phyloP scores from a whole-genome alignment of 2,113 vertebrate species.

The Chrysemys picta region DNA sequence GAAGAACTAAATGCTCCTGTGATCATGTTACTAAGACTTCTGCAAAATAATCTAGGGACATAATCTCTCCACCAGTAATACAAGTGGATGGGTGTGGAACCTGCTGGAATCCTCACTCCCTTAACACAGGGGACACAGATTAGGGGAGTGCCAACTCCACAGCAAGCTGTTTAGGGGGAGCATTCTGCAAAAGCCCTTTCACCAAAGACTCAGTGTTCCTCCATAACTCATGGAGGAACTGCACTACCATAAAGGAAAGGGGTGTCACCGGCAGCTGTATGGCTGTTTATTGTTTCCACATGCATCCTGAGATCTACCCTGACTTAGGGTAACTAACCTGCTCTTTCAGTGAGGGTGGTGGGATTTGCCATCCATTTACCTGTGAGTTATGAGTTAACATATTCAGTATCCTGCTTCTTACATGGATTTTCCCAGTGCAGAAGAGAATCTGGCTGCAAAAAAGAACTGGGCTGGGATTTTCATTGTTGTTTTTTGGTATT shows the following conservation, averaged over 20 bases:
- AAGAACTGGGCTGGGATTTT: not conserved
- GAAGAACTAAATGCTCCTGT: not conserved
- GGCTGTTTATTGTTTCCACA: not conserved
- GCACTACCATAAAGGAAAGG: not conserved
- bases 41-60: not conserved
- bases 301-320: not conserved
- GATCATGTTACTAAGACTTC: not conserved
- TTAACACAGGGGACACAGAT: accelerated
- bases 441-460: not conserved
- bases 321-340: not conserved
- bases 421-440: not conserved
- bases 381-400: not conserved
- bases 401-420: not conserved
- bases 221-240: not conserved
- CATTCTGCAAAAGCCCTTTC: not conserved
- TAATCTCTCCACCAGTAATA: not conserved
- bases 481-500: not conserved
- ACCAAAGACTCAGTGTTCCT: accelerated
- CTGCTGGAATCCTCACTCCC: not conserved
- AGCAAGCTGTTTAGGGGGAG: not conserved
- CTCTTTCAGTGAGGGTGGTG: accelerated
- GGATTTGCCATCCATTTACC: not conserved
- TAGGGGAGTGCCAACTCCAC: not conserved
- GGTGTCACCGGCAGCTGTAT: not conserved
- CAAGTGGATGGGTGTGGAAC: not conserved